Evolutionary conservation across 2,113 vertebrate species (phyloP), one percentile per base, ranked within the genome.

Genomic region (Clarias magur): DNA sequence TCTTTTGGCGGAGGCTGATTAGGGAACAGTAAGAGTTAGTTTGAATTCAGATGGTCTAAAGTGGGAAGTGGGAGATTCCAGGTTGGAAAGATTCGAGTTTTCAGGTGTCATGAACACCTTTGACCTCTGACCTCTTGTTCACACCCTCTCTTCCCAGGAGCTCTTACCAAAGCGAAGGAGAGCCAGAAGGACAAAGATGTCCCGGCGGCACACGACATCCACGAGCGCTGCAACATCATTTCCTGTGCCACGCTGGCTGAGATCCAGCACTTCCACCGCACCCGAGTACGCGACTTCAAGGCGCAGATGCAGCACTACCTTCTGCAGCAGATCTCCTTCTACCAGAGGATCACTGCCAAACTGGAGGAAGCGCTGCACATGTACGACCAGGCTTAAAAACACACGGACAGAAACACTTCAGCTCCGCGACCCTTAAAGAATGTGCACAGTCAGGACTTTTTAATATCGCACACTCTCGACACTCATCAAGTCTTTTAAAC

Each of bases 201-300:
- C 91, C 96, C 97, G 48, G 96, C 97, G 68, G 97, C 98, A 59
- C 97, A 96, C 23, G 96, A 95, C 84, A 96, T 99, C 90, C 96
- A 96, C 34, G 95, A 98, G 89, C 98, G 98, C 88, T 99, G 98
- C 94, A 99, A 99, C 95, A 98, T 98, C 90, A 99, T 99, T 89
- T 99, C 98, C 88, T 99, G 97, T 63, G 98, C 98, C 23, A 99
- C 98, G 13, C 93, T 99, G 48, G 98, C 98, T 1, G 98, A 99
- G 96, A 98, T 99, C 89, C 98, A 99, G 91, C 97, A 99, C 92
- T 99, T 99, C 93, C 98, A 99, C 94, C 97, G 97, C 92, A 97
- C 97, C 7, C 96, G 97, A 8, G 97, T 99, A 87, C 95, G 97
- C 79, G 98, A 99, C 95, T 99, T 99, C 92, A 97, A 96, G 91